Evolutionary conservation across 2,888 invertebrate genomes (phyloP), one percentile per base, ranked within the genome.

Genomic region (Cephus sareptanus): DNA sequence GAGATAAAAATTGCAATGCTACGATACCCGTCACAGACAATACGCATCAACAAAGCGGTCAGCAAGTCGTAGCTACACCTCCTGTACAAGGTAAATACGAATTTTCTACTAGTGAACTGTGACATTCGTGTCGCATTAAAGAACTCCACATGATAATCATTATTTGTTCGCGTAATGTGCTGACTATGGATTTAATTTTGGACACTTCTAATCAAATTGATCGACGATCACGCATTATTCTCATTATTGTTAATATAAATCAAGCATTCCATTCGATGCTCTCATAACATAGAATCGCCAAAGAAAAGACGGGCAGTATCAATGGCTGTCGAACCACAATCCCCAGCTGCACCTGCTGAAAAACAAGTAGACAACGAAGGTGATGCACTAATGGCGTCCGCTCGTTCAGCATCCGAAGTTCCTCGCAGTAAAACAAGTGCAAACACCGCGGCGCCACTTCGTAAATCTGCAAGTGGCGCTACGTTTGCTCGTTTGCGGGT

Each of bases 401-500:
- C 93, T 31, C 92, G 93, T 77, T 94, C 93, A 31, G 92, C 90
- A n/a, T 90, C 90, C 12, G 92, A 91, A 79, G 87, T 90, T n/a
- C 88, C 88, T 75, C 88, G 91, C 15, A 82, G 87, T 23, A 91
- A 90, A 78, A 83, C 85, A n/a, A 75, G 83, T 3, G 81, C 85
- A 2, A 89, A 87, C 75, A 83, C 87, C 35, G 84, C 87, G 6
- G 81, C 88, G 71, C 89, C 90, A 4, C 83, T 91, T 15, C 86
- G 91, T 3, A 91, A 91, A 81, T 91, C 91, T 11, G 89, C 91
- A 0, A 91, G 91, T 56, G 95, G 95, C 0, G 95, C 96, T 11
- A 95, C 96, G 0, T 93, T 96, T 86, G 96, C 96, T 0, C 93
- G 96, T 0, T 92, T 96, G 71, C 93, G 96, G 11, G 96, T 96